These are phyloP conservation scores for Falco punctatus DNA, from an alignment of 2,113 vertebrate genomes.

Conservation along the genomic window DNA sequence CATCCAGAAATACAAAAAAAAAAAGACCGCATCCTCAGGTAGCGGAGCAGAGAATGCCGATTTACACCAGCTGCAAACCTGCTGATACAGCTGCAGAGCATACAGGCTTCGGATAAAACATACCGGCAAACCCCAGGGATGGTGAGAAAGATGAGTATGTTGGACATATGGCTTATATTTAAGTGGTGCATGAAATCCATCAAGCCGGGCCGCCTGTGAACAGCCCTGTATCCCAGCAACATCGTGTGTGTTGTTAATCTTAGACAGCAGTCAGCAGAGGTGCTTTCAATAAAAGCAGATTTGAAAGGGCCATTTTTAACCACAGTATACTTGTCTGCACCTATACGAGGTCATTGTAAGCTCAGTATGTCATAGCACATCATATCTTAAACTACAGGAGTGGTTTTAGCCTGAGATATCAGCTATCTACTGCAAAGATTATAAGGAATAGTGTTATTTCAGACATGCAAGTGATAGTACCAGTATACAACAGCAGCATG, in stretches of 20 bases:
- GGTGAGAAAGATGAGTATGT: neutral
- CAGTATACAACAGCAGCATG: neutral
- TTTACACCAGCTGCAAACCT: neutral
- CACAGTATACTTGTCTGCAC: neutral
- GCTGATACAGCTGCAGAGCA: neutral
- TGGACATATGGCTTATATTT: neutral
- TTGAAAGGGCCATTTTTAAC: neutral
- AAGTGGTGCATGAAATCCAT: neutral
- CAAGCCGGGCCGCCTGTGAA: neutral
- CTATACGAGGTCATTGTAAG: neutral
- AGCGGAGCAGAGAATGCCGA: fast-evolving
- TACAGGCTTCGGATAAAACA: neutral
- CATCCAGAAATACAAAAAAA: neutral
- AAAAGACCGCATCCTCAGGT: neutral
- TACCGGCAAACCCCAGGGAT: neutral
- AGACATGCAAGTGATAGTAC: neutral
- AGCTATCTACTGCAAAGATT: neutral
- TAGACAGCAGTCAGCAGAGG: neutral
- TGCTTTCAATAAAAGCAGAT: neutral
- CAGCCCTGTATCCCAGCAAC: neutral
- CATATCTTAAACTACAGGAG: neutral
- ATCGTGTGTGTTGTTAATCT: neutral
- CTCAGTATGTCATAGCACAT: neutral
- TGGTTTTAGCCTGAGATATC: neutral
- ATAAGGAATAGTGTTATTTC: neutral